A percentile compares a stretch with the other conserved stretches of the same genome.
Evolutionary conservation across 2,113 vertebrate genomes (phyloP).

Genomic region (Chauna torquata): DNA sequence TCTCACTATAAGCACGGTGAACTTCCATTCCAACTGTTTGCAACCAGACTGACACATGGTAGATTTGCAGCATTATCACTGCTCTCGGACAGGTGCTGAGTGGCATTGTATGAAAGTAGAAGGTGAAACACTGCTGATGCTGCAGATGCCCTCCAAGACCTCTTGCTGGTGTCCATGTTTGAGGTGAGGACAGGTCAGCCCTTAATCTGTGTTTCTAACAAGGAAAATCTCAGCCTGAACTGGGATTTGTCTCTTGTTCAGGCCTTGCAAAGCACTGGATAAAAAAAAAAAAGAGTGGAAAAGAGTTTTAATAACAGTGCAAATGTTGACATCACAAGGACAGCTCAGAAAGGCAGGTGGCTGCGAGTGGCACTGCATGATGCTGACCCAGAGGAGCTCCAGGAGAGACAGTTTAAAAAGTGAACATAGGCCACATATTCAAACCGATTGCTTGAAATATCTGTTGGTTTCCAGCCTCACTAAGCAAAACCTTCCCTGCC

Average conservation of each 20-base stretch:
- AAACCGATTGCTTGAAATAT: neutral
- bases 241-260: rapidly evolving
- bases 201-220: neutral
- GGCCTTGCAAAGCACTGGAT: neutral
- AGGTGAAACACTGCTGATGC: neutral
- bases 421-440: rapidly evolving
- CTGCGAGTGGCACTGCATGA: rapidly evolving
- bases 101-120: rapidly evolving
- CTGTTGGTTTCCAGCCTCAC: neutral
- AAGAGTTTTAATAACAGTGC: rapidly evolving
- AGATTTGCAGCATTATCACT: neutral
- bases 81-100: neutral
- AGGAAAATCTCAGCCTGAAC: neutral
- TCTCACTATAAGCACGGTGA: rapidly evolving
- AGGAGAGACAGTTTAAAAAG: neutral
- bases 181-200: rapidly evolving
- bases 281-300: neutral
- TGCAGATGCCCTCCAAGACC: rapidly evolving
- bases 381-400: neutral
- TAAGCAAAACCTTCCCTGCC: neutral
- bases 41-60: rapidly evolving
- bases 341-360: neutral
- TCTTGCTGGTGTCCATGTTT: rapidly evolving
- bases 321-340: rapidly evolving
- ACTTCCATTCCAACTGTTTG: rapidly evolving